phyloP scores from a whole-genome alignment of 2,113 vertebrate genomes.

The Heteronetta atricapilla region DNA sequence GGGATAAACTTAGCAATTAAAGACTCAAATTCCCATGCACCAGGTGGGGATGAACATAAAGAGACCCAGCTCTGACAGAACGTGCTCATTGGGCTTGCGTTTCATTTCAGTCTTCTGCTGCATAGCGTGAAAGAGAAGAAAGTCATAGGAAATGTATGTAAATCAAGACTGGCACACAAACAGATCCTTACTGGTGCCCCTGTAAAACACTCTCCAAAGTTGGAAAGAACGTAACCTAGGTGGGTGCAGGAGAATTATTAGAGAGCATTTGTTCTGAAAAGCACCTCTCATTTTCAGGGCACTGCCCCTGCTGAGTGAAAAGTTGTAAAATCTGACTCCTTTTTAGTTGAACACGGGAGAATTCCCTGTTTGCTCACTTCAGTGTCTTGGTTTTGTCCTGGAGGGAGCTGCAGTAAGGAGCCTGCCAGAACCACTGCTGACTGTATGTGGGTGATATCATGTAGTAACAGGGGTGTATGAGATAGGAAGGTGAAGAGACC shows the following conservation, averaged over 20 bases:
- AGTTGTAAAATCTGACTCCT: background rate
- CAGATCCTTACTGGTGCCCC: background rate
- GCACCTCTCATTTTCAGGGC: background rate
- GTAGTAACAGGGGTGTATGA: background rate
- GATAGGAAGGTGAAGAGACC: background rate
- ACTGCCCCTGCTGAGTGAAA: background rate
- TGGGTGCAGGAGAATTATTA: background rate
- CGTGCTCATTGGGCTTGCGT: background rate
- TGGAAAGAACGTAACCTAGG: background rate
- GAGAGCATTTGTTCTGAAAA: background rate
- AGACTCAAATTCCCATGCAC: background rate
- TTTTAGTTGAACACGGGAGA: background rate
- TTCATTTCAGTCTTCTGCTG: background rate
- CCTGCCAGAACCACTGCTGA: background rate
- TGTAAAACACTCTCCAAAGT: background rate
- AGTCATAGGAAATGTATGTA: accelerated
- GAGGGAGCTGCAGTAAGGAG: background rate
- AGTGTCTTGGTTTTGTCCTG: background rate
- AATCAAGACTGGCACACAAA: background rate
- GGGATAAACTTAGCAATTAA: background rate
- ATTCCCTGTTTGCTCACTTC: background rate
- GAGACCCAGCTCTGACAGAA: background rate
- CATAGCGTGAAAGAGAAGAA: background rate
- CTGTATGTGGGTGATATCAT: background rate
- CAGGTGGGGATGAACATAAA: background rate